Evolutionary conservation across 2,113 vertebrate genomes (phyloP).

Genomic region (Aepyceros melampus): DNA sequence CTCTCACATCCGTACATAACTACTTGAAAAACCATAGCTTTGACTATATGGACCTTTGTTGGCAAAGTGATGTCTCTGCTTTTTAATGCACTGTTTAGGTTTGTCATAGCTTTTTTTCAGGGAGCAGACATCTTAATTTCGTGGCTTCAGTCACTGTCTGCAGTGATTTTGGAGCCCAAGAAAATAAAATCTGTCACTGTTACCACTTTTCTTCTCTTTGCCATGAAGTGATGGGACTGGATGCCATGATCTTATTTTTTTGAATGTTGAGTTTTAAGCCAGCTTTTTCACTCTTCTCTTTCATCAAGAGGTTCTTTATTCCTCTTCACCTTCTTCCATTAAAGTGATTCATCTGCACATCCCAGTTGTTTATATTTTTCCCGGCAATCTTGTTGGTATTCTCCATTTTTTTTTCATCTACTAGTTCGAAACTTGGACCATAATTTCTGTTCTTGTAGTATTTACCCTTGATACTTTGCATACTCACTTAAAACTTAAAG

Average conservation of each 20-base stretch:
- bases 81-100: not conserved
- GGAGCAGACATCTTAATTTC: not conserved
- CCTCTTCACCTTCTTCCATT: not conserved
- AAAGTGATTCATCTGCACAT: not conserved
- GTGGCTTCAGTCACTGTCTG: not conserved
- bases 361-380: not conserved
- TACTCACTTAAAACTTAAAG: not conserved
- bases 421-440: not conserved
- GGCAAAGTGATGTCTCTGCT: not conserved
- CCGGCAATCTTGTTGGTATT: not conserved
- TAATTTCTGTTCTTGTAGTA: not conserved
- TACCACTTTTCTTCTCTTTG: not conserved
- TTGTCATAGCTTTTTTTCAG: not conserved
- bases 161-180: not conserved
- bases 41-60: not conserved
- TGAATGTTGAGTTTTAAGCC: not conserved
- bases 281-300: not conserved
- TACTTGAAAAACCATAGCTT: not conserved
- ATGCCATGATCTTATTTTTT: not conserved
- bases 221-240: not conserved
- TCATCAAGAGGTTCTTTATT: not conserved
- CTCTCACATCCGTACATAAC: not conserved
- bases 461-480: not conserved
- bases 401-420: not conserved
- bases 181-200: not conserved